These are phyloP conservation scores for Mycetomoellerius zeteki DNA, from an alignment of 1,140 invertebrate species.

Conservation along the genomic window DNA sequence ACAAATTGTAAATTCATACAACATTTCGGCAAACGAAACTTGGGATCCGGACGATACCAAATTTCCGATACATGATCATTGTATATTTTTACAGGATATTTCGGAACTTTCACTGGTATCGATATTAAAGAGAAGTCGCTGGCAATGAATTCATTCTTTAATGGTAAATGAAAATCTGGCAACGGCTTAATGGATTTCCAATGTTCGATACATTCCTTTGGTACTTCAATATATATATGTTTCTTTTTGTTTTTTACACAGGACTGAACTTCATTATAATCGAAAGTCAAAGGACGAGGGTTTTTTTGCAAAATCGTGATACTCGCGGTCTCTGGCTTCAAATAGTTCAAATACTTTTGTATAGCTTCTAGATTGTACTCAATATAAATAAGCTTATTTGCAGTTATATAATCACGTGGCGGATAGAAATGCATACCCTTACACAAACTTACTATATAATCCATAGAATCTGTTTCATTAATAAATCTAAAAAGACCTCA, in stretches of 20 bases:
- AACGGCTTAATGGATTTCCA: constrained; percentile 88
- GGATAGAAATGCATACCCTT: constrained; percentile 94
- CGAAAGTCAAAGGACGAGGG: constrained; percentile 84
- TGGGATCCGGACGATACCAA: constrained; percentile 95
- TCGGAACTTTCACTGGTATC: constrained; percentile 76
- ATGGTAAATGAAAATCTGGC: constrained; percentile 90
- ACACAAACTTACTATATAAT: constrained; percentile 93
- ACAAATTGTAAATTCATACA: constrained; percentile 92
- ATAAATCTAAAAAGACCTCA: constrained; percentile 87
- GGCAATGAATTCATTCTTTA: constrained; percentile 94
- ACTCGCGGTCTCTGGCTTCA: constrained; percentile 92
- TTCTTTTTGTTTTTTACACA: constrained; percentile 89
- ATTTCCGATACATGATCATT: constrained; percentile 90
- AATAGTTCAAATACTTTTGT: constrained; percentile 88
- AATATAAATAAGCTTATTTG: constrained; percentile 90
- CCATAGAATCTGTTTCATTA: constrained; percentile 90
- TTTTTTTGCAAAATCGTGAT: constrained; percentile 90
- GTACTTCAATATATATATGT: constrained; percentile 89
- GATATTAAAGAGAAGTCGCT: constrained; percentile 92
- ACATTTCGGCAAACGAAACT: constrained; percentile 94
- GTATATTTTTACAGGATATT: constrained; percentile 90
- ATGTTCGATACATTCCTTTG: constrained; percentile 87
- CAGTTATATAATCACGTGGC: constrained; percentile 93
- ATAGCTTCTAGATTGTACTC: constrained; percentile 93
- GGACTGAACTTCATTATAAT: constrained; percentile 89